phyloP scores from a whole-genome alignment of 2,797 vertebrate genomes.

The Sebastes matsubarae region DNA sequence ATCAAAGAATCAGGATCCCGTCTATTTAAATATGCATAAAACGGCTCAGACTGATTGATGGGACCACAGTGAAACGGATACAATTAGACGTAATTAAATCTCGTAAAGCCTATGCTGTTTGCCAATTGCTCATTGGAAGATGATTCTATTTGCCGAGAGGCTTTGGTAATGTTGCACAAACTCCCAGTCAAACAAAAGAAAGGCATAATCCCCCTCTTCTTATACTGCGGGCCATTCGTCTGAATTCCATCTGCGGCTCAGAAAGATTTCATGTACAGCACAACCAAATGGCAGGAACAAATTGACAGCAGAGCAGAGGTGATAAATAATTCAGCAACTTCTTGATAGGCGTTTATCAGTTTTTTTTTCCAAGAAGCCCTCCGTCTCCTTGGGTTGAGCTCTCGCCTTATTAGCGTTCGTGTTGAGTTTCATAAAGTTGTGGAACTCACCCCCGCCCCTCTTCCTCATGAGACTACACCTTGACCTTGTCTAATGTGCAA shows the following conservation, averaged over 20 bases:
- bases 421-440: slow-evolving; percentile 53
- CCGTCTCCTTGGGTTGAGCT: slow-evolving; percentile 28
- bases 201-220: slow-evolving; percentile 54
- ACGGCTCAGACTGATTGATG: slow-evolving; percentile 63
- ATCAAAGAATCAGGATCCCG: slow-evolving; percentile 60
- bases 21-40: slow-evolving; percentile 63
- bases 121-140: slow-evolving; percentile 60
- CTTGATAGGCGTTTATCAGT: slow-evolving; percentile 74
- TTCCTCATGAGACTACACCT: slow-evolving; percentile 42
- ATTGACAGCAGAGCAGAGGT: slow-evolving; percentile 61
- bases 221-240: slow-evolving; percentile 44
- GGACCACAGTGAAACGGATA: slow-evolving; percentile 62
- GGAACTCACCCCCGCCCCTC: slow-evolving; percentile 6
- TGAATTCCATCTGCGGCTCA: slow-evolving; percentile 61
- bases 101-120: slow-evolving; percentile 61
- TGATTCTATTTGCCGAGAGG: slow-evolving; percentile 65
- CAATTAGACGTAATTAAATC: slow-evolving; percentile 75
- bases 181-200: slow-evolving; percentile 58
- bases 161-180: slow-evolving; percentile 62
- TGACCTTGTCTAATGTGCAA: slow-evolving; percentile 73
- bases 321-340: slow-evolving; percentile 79
- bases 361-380: slow-evolving; percentile 30
- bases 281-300: slow-evolving; percentile 67
- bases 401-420: slow-evolving; percentile 56
- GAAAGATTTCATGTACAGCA: slow-evolving; percentile 71